Conservation (phyloP, 2,797 vertebrate genomes). For the Galaxias olidus region DNA sequence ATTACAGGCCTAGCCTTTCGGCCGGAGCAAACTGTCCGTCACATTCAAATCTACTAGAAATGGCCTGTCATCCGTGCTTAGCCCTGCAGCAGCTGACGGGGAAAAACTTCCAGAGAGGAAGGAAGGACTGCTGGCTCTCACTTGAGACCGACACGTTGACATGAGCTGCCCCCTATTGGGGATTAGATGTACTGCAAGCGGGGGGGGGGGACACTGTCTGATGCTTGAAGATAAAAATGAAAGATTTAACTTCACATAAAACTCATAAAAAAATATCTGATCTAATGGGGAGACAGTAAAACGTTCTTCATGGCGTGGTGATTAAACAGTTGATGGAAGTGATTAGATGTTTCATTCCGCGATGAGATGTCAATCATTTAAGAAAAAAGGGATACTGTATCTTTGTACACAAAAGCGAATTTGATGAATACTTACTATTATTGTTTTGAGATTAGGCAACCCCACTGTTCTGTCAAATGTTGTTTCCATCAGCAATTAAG, state of each 20-base stretch:
- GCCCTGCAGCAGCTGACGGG: slow-evolving; percentile 28
- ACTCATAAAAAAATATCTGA: no score
- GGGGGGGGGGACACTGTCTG: background rate
- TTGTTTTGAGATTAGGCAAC: background rate
- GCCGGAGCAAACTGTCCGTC: slow-evolving; percentile 24
- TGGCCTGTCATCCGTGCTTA: slow-evolving; percentile 41
- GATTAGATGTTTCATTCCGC: no score
- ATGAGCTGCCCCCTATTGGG: slow-evolving; percentile 55
- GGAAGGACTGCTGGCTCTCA: slow-evolving; percentile 1
- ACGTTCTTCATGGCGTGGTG: no score
- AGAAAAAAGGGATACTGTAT: no score
- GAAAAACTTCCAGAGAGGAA: slow-evolving; percentile 22
- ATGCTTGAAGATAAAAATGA: background rate
- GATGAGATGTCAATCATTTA: no score
- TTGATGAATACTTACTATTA: no score
- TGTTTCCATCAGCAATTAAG: no score
- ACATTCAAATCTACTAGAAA: slow-evolving; percentile 54
- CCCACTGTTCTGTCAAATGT: background rate
- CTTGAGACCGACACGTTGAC: slow-evolving; percentile 38
- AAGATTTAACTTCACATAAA: no score
- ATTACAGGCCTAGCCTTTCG: slow-evolving; percentile 5
- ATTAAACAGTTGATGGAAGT: no score
- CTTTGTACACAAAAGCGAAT: no score
- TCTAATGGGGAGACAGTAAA: no score
- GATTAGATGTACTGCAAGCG: slow-evolving; percentile 36